Percentiles rank a stretch among this genome's conserved stretches.
phyloP scores from a whole-genome alignment of 2,113 vertebrate species.

The Naja naja region DNA sequence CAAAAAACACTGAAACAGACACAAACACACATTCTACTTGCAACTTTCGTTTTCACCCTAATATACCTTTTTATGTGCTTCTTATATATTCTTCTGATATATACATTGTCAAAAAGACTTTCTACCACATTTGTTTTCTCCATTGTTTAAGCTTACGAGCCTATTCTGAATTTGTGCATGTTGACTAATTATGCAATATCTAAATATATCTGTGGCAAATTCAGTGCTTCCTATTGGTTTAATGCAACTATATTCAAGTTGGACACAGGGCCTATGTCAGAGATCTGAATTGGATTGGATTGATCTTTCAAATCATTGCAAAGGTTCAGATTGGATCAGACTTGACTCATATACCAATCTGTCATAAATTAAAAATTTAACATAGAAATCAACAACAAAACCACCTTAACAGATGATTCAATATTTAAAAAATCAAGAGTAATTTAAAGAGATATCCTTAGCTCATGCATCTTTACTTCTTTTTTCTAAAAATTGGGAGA shows the following conservation, averaged over 20 bases:
- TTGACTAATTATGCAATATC: neutral
- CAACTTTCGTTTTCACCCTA: slow-evolving; percentile 36
- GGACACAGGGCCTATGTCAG: neutral
- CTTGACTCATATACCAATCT: neutral
- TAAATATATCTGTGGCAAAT: neutral
- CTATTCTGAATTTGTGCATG: neutral
- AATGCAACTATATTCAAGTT: neutral
- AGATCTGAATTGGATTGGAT: neutral
- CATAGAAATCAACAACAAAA: neutral
- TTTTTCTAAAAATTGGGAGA: neutral
- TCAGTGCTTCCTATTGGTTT: neutral
- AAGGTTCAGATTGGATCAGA: neutral
- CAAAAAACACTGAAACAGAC: slow-evolving; percentile 3
- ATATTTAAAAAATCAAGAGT: neutral
- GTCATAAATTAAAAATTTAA: neutral
- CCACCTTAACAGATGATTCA: neutral
- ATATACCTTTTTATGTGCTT: slow-evolving; percentile 28
- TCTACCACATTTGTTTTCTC: neutral
- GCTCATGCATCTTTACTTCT: neutral
- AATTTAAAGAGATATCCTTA: neutral
- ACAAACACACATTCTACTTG: slow-evolving; percentile 20
- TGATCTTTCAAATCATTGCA: neutral
- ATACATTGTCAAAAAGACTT: slow-evolving; percentile 24
- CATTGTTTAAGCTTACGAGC: neutral
- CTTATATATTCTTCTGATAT: too few relatives aligned